phyloP scores from a whole-genome alignment of 2,888 invertebrate genomes.

The Apomyelois bistriatella region DNA sequence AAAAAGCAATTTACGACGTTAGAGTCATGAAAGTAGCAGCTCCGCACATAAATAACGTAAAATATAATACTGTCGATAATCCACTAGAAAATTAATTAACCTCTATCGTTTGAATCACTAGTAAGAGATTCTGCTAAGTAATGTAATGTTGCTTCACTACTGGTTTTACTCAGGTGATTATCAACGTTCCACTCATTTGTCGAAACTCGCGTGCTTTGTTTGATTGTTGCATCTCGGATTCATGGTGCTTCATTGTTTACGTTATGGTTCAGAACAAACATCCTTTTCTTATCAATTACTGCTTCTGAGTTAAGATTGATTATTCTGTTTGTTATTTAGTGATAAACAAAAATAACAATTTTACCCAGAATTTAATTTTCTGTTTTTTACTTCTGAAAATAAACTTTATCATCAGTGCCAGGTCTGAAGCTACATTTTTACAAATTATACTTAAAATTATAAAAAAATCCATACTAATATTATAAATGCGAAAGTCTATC shows the following conservation, averaged over 20 bases:
- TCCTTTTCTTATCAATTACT: slow-evolving; percentile 2
- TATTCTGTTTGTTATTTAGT: neutral
- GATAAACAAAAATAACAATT: no score
- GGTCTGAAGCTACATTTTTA: no score
- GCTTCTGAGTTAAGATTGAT: neutral
- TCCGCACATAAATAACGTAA: slow-evolving; percentile 30
- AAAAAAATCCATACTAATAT: no score
- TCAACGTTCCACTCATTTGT: slow-evolving; percentile 58
- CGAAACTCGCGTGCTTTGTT: slow-evolving; percentile 42
- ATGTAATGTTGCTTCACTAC: slow-evolving; percentile 33
- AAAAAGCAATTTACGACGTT: slow-evolving; percentile 14
- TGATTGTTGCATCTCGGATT: slow-evolving; percentile 2
- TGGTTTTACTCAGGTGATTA: slow-evolving; percentile 76
- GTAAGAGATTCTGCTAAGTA: slow-evolving; percentile 1
- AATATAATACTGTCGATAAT: slow-evolving; percentile 57
- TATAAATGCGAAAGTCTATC: no score
- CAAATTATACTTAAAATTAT: no score
- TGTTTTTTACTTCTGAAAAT: no score
- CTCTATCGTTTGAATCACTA: slow-evolving; percentile 20
- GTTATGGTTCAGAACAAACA: neutral
- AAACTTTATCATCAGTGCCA: no score
- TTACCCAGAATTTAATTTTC: no score
- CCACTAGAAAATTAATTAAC: slow-evolving; percentile 73
- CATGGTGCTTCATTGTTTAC: neutral
- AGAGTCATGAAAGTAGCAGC: slow-evolving; percentile 7